Base-by-base conservation (phyloP, 2,888 invertebrate species). In the Drosophila atroscutellata region DNA sequence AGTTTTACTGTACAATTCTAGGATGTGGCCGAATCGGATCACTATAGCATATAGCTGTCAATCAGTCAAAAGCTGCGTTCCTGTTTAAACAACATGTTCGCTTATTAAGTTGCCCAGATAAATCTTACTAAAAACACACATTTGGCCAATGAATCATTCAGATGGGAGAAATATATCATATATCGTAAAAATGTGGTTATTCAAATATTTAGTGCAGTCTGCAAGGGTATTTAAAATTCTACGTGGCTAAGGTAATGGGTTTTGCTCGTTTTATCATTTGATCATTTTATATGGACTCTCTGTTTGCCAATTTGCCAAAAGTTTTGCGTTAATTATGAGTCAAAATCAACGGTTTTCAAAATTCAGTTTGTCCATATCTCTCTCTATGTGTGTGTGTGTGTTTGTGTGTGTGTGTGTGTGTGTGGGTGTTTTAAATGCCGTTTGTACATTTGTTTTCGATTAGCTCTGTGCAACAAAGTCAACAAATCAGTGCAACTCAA, bases 261-360 rank as follows among this genome's bases (percentile, higher is more conserved):
- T 8, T 24, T 45, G 45, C 8, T 45, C 24, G 26, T 45, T 45
- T 45, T 64, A 49, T 70, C 66, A 67, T 56, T 42, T 39, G 37
- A 20, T 56, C 66, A 66, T 61, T 72, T 55, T 61, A 66, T 76
- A 56, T 63, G 59, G 68, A 42, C 32, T 42, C 71, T 65, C 75
- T 81, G 70, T 88, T 86, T 88, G 89, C 81, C 85, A 85, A 90
- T 90, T 90, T 85, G 81, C 81, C 89, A 75, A 83, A 75, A 86
- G 55, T 86, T 83, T 72, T 89, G 84, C 89, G 90, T 90, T 85
- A 85, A 85, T 85, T 85, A 90, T 85, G 85, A 86, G 73, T 71
- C 83, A 68, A 85, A 88, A 90, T 87, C 80, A 84, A 73, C 85
- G 83, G 82, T 70, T 58, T 66, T 42, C 84, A 73, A 68, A 70